phyloP scores from a whole-genome alignment of 2,113 vertebrate species.

The Coracopsis vasa region DNA sequence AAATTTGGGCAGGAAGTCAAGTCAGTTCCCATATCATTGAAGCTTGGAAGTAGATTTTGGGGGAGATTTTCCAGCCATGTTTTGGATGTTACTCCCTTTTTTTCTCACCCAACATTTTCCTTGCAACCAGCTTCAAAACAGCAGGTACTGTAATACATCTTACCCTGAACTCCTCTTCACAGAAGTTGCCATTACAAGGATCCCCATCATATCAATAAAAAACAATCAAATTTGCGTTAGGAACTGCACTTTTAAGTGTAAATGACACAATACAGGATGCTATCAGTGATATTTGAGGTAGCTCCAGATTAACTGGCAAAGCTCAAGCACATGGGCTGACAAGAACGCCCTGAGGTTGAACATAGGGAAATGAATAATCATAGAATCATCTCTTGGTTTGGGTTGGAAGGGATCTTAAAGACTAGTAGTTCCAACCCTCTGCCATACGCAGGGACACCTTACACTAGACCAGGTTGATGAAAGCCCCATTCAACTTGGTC shows the following conservation, averaged over 20 bases:
- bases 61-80: background rate
- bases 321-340: background rate
- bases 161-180: background rate
- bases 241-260: background rate
- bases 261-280: accelerated
- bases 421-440: background rate
- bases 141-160: background rate
- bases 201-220: background rate
- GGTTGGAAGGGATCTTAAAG: background rate
- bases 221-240: background rate
- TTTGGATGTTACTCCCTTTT: background rate
- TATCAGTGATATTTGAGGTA: background rate
- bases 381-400: background rate
- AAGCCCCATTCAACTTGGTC: background rate
- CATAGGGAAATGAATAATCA: background rate
- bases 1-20: background rate
- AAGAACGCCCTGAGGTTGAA: accelerated
- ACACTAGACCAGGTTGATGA: background rate
- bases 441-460: background rate
- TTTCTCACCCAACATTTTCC: background rate
- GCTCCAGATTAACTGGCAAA: background rate
- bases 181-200: background rate
- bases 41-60: background rate
- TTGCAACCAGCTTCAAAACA: background rate
- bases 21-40: background rate